phyloP scores from a whole-genome alignment of 2,113 vertebrate species.

The Ceyx margarethae region DNA sequence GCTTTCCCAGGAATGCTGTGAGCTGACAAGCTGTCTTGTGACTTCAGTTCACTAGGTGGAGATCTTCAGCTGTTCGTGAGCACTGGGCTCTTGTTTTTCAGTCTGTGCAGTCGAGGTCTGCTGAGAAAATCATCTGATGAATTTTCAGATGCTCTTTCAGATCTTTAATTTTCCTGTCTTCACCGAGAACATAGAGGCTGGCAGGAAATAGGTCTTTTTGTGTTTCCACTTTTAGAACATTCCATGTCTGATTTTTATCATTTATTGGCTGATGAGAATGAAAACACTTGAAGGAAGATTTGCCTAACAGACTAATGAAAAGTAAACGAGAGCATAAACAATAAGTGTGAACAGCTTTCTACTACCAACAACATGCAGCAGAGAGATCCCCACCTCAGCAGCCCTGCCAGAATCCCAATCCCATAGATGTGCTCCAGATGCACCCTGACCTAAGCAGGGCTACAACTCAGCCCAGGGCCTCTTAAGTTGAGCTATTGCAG shows the following conservation, averaged over 20 bases:
- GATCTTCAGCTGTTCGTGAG: not conserved
- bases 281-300: not conserved
- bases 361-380: rapidly evolving
- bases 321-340: not conserved
- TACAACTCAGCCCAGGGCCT: not conserved
- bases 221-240: not conserved
- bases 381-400: not conserved
- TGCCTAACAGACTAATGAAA: not conserved
- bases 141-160: constrained; percentile 17
- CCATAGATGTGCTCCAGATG: not conserved
- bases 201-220: constrained; percentile 3
- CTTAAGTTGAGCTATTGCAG: not conserved
- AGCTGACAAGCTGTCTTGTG: not conserved
- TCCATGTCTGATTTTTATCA: not conserved
- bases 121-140: not conserved
- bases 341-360: not conserved
- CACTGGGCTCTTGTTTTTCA: not conserved
- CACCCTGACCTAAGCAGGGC: not conserved
- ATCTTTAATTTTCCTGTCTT: constrained; percentile 1
- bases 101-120: not conserved
- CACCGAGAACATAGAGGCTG: not conserved
- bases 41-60: constrained; percentile 33
- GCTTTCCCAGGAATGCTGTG: not conserved
- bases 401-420: not conserved
- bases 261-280: not conserved